phyloP scores from a whole-genome alignment of 1,140 invertebrate species.

The Dufourea novaeangliae region DNA sequence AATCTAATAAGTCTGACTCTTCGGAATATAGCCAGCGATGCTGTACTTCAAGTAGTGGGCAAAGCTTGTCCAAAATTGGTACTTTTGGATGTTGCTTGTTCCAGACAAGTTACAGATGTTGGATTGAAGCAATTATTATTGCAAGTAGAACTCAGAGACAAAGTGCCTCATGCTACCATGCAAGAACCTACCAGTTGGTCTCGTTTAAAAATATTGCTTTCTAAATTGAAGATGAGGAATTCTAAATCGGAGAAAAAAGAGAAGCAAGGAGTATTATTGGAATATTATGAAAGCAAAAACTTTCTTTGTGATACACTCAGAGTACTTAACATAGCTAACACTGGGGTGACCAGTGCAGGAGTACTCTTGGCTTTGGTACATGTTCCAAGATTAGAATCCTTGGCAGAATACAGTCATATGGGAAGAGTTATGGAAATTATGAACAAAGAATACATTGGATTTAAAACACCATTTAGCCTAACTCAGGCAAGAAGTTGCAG shows the following conservation, averaged over 20 bases:
- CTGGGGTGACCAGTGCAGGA: slow-evolving; percentile 78
- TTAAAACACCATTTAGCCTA: slow-evolving; percentile 74
- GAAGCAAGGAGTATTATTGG: slow-evolving; percentile 73
- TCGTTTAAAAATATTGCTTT: slow-evolving; percentile 70
- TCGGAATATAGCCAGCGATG: slow-evolving; percentile 80
- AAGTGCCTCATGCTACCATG: slow-evolving; percentile 44
- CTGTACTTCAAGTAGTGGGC: slow-evolving; percentile 79
- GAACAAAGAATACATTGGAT: slow-evolving; percentile 69
- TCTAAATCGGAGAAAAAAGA: slow-evolving; percentile 68
- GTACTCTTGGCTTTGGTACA: slow-evolving; percentile 78
- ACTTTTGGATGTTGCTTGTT: slow-evolving; percentile 80
- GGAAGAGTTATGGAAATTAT: slow-evolving; percentile 79
- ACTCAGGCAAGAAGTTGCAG: slow-evolving; percentile 75
- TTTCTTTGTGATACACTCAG: slow-evolving; percentile 77
- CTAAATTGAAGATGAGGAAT: slow-evolving; percentile 66
- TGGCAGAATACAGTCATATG: slow-evolving; percentile 81
- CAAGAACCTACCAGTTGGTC: slow-evolving; percentile 75
- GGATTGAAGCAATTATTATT: slow-evolving; percentile 80
- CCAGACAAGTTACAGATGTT: slow-evolving; percentile 79
- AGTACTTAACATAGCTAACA: slow-evolving; percentile 80
- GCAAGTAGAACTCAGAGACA: slow-evolving; percentile 78
- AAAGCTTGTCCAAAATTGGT: slow-evolving; percentile 78
- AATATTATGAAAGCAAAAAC: slow-evolving; percentile 78
- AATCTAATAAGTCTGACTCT: slow-evolving; percentile 77
- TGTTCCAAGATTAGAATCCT: slow-evolving; percentile 77